Base-by-base conservation (phyloP, 2,113 vertebrate species). In the Heterotilapia buettikoferi region DNA sequence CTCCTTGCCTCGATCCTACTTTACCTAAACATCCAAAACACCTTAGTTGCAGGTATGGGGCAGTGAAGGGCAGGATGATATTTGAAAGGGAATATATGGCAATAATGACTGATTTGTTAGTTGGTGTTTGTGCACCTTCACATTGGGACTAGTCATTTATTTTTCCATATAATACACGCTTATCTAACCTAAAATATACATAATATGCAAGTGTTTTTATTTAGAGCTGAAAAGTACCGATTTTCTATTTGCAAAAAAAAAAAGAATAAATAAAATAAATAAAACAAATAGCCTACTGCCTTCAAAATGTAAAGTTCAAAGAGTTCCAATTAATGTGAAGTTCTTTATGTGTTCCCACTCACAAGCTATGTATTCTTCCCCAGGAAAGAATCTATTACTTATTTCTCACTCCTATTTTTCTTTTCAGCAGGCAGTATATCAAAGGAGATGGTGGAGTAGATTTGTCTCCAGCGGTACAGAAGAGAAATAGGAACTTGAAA, bases 1-100 rank as follows among this genome's bases (percentile, higher is more conserved):
- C 18, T 50, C 4, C n/a, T 52, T 84, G 29, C 71, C 83, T 90
- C 21, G 40, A 54, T 59, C 86, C 38, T 54, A 76, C 82, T 86
- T 88, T 57, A 91, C 81, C 83, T 84, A 86, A 84, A 88, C 78
- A 88, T 56, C 80, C 56, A 21, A 87, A 61, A 89, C 26, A 73
- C 26, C 40, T 16, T 50, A 89, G 83, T 85, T 89, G 87, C 88
- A 94, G 89, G 83, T 86, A 88, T 81, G 56, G 71, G 43, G 68
- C 85, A 84, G 63, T 92, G 87, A 90, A 90, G 63, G 90, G 90
- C 14, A 80, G 50, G 50, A 89, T 53, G 53, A 85, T 89, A 93
- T 94, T 88, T 94, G 91, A 93, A 94, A 92, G 50, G 43, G 89
- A 94, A 90, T 94, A 92, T 87, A 84, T 52, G 18, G 59, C 85